phyloP scores from a whole-genome alignment of 2,797 vertebrate genomes.

The Sebastes ruberrimus region DNA sequence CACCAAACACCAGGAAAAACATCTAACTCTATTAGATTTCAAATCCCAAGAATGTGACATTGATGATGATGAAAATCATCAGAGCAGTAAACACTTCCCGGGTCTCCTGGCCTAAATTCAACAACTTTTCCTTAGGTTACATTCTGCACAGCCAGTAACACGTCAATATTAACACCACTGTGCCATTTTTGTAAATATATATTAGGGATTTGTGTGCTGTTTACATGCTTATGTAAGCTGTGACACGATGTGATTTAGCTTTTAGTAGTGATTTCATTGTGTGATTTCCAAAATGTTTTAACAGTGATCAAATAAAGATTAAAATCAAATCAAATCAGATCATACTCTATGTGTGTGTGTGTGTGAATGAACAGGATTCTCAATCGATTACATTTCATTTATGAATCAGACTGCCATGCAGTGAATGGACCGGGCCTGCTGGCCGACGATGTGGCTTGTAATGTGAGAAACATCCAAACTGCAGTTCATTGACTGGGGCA shows the following conservation, averaged over 20 bases:
- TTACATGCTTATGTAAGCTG: slow-evolving; percentile 13
- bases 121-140: background rate
- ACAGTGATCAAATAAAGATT: slow-evolving; percentile 16
- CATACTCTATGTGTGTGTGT: background rate
- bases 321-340: background rate
- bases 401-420: slow-evolving; percentile 12
- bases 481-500: slow-evolving; percentile 62
- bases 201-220: slow-evolving; percentile 14
- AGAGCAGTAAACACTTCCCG: background rate
- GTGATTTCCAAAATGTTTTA: background rate
- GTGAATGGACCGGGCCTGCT: slow-evolving; percentile 13
- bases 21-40: background rate
- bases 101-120: background rate
- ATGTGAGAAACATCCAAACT: slow-evolving; percentile 60
- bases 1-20: background rate
- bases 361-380: background rate
- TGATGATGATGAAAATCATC: slow-evolving; percentile 5
- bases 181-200: background rate
- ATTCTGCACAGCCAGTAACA: background rate
- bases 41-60: slow-evolving; percentile 4
- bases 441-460: slow-evolving; percentile 42
- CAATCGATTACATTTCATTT: slow-evolving; percentile 13
- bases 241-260: background rate
- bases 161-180: background rate
- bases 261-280: slow-evolving; percentile 11